phyloP scores from a whole-genome alignment of 2,797 vertebrate species.

The Dromococcyx pavoninus region DNA sequence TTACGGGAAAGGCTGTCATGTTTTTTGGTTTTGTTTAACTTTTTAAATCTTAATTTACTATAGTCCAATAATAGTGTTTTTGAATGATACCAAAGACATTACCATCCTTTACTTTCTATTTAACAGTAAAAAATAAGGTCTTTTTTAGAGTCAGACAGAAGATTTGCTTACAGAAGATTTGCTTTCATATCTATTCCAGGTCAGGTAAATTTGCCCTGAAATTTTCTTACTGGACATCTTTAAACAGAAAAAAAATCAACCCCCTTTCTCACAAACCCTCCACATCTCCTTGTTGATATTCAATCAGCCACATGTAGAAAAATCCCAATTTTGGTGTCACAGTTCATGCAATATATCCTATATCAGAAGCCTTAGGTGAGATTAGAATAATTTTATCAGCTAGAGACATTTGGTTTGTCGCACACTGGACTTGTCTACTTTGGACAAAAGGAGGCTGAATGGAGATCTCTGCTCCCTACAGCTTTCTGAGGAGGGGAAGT shows the following conservation, averaged over 20 bases:
- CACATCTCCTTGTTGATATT: neutral
- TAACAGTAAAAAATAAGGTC: neutral
- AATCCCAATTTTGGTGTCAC: accelerated
- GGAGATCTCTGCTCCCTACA: neutral
- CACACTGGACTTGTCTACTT: neutral
- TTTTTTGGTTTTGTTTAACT: neutral
- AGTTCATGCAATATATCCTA: neutral
- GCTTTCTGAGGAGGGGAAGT: neutral
- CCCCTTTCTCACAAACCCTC: too few species aligned
- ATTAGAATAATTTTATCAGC: neutral
- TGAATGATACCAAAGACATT: neutral
- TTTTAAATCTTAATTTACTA: neutral
- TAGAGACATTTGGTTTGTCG: neutral
- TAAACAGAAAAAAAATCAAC: neutral
- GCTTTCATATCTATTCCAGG: neutral
- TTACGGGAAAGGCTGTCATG: neutral
- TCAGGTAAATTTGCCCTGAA: neutral
- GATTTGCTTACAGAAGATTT: neutral
- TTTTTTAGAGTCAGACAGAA: neutral
- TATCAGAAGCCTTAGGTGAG: neutral
- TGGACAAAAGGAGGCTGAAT: neutral
- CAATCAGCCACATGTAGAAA: neutral
- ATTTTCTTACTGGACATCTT: neutral
- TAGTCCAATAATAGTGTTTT: neutral
- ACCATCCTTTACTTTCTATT: neutral